phyloP scores from a whole-genome alignment of 2,113 vertebrate genomes.

The Carollia perspicillata region DNA sequence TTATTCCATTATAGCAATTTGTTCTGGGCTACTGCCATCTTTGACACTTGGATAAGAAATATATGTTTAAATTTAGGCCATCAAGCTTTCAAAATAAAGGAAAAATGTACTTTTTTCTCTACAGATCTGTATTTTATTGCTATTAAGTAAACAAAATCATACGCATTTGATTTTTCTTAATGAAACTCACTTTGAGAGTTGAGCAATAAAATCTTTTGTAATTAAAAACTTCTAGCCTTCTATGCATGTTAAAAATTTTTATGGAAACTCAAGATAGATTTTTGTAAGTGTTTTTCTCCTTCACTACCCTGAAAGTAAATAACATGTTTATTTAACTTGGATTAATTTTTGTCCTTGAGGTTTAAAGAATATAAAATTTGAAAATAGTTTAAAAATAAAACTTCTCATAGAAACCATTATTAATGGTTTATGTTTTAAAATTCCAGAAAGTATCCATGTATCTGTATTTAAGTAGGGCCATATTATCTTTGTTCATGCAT shows the following conservation, averaged over 20 bases:
- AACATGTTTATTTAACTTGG: not conserved
- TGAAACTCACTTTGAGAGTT: not conserved
- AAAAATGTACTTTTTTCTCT: not conserved
- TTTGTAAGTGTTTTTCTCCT: not conserved
- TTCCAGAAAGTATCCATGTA: not conserved
- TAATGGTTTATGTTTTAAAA: not conserved
- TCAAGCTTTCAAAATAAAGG: not conserved
- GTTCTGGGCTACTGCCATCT: not conserved
- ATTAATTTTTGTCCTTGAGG: not conserved
- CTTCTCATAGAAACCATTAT: not conserved
- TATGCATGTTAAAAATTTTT: not conserved
- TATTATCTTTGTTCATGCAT: not conserved
- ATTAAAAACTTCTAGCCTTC: not conserved
- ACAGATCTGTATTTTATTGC: not conserved
- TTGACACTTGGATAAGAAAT: not conserved
- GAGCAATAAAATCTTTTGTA: not conserved
- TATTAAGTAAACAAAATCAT: not conserved
- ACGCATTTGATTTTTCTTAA: not conserved
- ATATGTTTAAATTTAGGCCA: not conserved
- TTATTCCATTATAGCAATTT: not conserved
- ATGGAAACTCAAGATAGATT: not conserved
- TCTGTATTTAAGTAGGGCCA: not conserved
- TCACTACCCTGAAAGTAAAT: not conserved
- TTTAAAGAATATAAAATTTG: slow-evolving; percentile 10
- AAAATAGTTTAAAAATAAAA: not conserved